Evolutionary conservation across 1,140 invertebrate species (phyloP), one percentile per base, ranked within the genome.

Genomic region (Drosophila subpulchrella): DNA sequence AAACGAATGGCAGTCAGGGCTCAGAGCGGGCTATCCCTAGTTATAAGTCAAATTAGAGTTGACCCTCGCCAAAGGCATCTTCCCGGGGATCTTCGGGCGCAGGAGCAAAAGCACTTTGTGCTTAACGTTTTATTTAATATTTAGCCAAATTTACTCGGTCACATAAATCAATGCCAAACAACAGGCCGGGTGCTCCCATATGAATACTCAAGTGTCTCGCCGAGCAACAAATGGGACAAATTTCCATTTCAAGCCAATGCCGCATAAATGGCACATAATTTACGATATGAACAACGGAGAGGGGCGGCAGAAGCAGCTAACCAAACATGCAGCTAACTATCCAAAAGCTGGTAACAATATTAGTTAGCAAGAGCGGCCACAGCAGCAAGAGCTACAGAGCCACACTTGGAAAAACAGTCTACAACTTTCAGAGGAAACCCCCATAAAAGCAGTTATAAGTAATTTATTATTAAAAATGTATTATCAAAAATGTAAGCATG

Each of bases 241-340:
- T 90, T 89, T 89, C 84, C 85, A 89, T 84, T 90, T 89, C 84
- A 81, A 89, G 82, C 85, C 84, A 81, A 86, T 86, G 83, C 83
- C 75, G 81, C 85, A 89, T 90, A 90, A 90, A 89, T 89, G 84
- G 77, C 65, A 84, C 77, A 90, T 89, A 84, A 89, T 89, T 89
- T 89, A 89, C 80, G 80, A 86, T 86, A 86, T 74, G 82, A 81
- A 75, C 65, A 81, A 47, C 73, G 58, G 60, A 66, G 74, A 46
- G 48, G 62, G 44, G 59, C 67, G 54, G 41, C 67, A 61, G 73
- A 54, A 66, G 57, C 66, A 76, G 75, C 84, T 80, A 83, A 80
- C 75, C 83, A 89, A 88, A 88, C 84, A 88, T 88, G 84, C 83
- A 88, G 84, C 83, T 67, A 88, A 88, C 83, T 81, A 78, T 79